Percentiles rank a stretch among this genome's conserved stretches.
Conservation (phyloP, 2,797 vertebrate genomes). For the Distichodus sexfasciatus region DNA sequence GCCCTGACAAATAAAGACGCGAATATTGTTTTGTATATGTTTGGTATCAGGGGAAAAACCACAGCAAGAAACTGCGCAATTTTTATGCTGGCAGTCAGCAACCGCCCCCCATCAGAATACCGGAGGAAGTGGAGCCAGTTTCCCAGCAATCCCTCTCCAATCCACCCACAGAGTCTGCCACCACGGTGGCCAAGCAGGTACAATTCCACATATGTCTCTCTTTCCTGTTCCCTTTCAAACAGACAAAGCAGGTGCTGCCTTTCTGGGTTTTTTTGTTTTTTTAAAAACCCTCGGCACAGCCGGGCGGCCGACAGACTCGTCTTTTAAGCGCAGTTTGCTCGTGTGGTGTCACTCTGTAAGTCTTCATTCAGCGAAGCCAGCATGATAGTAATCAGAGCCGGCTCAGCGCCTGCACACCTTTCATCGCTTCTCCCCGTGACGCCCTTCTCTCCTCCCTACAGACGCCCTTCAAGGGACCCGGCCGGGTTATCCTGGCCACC, state of each 20-base stretch:
- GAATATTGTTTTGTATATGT: too few relatives aligned
- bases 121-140: constrained; percentile 76
- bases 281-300: constrained; percentile 10
- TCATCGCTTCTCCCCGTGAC: constrained; percentile 15
- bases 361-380: constrained; percentile 18
- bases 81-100: constrained; percentile 96
- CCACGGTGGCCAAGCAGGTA: constrained; percentile 70
- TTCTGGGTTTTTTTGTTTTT: too few relatives aligned
- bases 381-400: constrained; percentile 43
- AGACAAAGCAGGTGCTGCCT: not conserved
- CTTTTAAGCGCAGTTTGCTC: constrained; percentile 39
- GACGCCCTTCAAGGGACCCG: constrained; percentile 82
- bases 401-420: not conserved
- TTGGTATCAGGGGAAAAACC: constrained; percentile 91
- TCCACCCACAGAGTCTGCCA: constrained; percentile 72
- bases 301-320: not conserved
- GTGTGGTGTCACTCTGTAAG: constrained; percentile 23
- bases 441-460: constrained; percentile 46
- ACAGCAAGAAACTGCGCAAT: constrained; percentile 96
- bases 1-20: too few relatives aligned
- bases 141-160: constrained; percentile 73
- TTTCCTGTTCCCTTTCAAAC: not conserved
- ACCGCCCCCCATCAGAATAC: constrained; percentile 86
- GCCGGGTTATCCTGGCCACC: constrained; percentile 94
- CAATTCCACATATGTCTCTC: constrained; percentile 26